These are phyloP conservation scores for Drusus annulatus DNA, from an alignment of 1,140 invertebrate species.

Conservation along the genomic window DNA sequence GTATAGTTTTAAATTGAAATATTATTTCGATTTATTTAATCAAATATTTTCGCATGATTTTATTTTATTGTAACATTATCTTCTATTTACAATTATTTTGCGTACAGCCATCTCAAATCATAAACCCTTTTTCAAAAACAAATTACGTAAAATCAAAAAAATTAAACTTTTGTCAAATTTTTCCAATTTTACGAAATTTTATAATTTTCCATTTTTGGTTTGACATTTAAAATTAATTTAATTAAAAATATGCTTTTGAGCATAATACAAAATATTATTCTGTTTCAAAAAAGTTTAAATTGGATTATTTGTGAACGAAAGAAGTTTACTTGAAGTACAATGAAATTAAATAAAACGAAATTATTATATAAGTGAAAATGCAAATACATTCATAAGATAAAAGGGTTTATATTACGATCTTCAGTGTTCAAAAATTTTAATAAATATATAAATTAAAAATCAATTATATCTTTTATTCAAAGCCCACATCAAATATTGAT, in stretches of 20 bases:
- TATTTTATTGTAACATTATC: background rate
- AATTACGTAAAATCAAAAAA: no score
- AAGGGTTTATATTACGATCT: constrained; percentile 35
- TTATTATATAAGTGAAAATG: constrained; percentile 17
- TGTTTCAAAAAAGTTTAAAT: no score
- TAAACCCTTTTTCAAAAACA: constrained; percentile 2
- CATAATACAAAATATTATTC: no score
- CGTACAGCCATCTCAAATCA: background rate
- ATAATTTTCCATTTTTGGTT: background rate
- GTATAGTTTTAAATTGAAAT: constrained; percentile 19
- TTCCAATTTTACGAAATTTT: background rate
- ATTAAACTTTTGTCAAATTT: background rate
- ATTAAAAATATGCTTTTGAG: background rate
- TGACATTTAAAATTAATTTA: no score
- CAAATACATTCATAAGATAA: constrained; percentile 19
- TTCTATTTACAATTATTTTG: constrained; percentile 12
- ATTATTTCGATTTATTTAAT: constrained; percentile 15
- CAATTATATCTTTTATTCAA: background rate
- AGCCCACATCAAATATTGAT: no score
- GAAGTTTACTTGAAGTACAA: constrained; percentile 12
- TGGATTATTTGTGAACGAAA: background rate
- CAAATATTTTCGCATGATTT: constrained; percentile 3
- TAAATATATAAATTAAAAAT: constrained; percentile 37
- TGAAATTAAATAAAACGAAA: constrained; percentile 39
- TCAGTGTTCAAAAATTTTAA: constrained; percentile 29